phyloP scores from a whole-genome alignment of 2,113 vertebrate genomes.

The Ramphastos sulfuratus region DNA sequence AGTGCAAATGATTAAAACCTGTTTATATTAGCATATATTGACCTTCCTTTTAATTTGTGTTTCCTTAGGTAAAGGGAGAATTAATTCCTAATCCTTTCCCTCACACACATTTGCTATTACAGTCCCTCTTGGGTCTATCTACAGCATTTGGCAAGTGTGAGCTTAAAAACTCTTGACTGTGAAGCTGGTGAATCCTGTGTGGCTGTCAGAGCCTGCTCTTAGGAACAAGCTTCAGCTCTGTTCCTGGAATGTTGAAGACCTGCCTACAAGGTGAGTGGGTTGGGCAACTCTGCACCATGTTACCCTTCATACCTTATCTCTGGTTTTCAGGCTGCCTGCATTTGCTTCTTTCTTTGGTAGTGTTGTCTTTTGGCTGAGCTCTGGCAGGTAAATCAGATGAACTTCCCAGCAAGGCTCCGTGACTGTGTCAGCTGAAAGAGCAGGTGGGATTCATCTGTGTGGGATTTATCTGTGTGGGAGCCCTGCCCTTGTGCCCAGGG shows the following conservation, averaged over 20 bases:
- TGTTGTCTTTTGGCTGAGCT: neutral
- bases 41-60: neutral
- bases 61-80: neutral
- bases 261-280: too few species aligned
- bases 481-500: neutral
- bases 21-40: neutral
- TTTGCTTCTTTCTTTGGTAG: neutral
- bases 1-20: neutral
- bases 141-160: neutral
- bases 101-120: neutral
- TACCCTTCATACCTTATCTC: neutral
- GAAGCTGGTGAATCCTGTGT: too few species aligned
- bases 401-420: neutral
- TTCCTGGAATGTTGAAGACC: neutral
- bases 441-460: rapidly evolving
- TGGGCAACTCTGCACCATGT: neutral
- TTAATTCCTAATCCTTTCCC: neutral
- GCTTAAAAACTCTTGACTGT: neutral
- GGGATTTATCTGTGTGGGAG: rapidly evolving
- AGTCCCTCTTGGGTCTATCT: neutral
- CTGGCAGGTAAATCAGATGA: neutral
- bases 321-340: neutral
- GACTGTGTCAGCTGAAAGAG: neutral
- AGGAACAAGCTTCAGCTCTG: neutral
- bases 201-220: neutral